A percentile compares a stretch with the other conserved stretches of the same genome.
Conservation (phyloP, 1,140 invertebrate genomes). For the Drosophila baimaii region DNA sequence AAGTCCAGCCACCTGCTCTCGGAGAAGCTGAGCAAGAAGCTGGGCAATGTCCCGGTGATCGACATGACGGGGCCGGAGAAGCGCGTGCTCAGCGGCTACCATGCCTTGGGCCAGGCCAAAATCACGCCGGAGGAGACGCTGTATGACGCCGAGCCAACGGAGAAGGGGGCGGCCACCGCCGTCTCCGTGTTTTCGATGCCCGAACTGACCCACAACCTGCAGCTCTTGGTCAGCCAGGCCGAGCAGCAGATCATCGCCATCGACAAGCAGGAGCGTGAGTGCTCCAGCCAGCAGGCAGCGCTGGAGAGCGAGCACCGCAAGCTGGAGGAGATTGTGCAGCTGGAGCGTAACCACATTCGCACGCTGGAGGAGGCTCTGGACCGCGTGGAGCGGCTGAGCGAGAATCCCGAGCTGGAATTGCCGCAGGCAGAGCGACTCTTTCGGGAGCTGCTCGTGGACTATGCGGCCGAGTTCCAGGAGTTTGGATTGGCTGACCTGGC, state of each 20-base stretch:
- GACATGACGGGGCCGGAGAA: constrained; percentile 99
- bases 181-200: constrained; percentile 88
- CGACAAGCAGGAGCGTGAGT: constrained; percentile 90
- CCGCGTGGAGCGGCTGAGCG: constrained; percentile 89
- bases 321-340: constrained; percentile 88
- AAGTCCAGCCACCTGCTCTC: constrained; percentile 83
- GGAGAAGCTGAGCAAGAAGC: constrained; percentile 84
- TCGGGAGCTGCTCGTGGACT: constrained; percentile 88
- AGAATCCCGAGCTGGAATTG: constrained; percentile 87
- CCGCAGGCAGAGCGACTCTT: constrained; percentile 91
- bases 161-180: constrained; percentile 86
- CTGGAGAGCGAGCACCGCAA: constrained; percentile 92
- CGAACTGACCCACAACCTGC: constrained; percentile 96
- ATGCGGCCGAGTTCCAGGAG: constrained; percentile 85
- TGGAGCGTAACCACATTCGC: constrained; percentile 90
- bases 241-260: constrained; percentile 97
- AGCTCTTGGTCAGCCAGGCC: constrained; percentile 95
- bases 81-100: constrained; percentile 96
- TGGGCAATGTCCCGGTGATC: constrained; percentile 97
- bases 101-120: constrained; percentile 90
- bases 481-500: constrained; percentile 89
- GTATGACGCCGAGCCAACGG: constrained; percentile 85
- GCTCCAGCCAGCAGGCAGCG: constrained; percentile 91
- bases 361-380: constrained; percentile 90
- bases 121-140: constrained; percentile 86